phyloP scores from a whole-genome alignment of 2,888 invertebrate species.

The Drosophila percnosoma region DNA sequence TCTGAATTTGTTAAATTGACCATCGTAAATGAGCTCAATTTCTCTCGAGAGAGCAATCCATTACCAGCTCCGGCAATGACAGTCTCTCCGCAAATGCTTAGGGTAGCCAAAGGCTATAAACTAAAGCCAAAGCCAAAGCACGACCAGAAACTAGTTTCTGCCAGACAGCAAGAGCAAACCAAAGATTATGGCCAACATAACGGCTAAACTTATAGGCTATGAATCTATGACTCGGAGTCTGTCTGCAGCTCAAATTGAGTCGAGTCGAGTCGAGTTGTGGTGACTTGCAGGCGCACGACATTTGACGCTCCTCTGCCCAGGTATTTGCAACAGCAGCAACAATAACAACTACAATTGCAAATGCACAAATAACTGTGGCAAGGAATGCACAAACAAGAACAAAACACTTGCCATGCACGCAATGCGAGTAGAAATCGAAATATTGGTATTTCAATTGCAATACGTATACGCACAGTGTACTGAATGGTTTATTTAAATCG shows the following conservation, averaged over 20 bases:
- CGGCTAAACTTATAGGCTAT: slow-evolving; percentile 28
- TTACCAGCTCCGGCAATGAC: slow-evolving; percentile 18
- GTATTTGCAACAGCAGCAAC: slow-evolving; percentile 55
- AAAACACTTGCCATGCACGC: slow-evolving; percentile 65
- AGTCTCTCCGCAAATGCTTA: slow-evolving; percentile 34
- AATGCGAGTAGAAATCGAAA: slow-evolving; percentile 52
- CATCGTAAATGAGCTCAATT: neutral
- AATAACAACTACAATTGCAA: slow-evolving; percentile 4
- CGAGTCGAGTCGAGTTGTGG: slow-evolving; percentile 8
- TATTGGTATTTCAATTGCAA: slow-evolving; percentile 37
- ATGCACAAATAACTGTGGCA: slow-evolving; percentile 53
- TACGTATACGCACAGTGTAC: slow-evolving; percentile 59
- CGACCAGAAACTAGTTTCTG: slow-evolving; percentile 57
- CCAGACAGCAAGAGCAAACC: slow-evolving; percentile 36
- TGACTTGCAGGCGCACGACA: slow-evolving; percentile 53
- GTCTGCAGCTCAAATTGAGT: slow-evolving; percentile 18
- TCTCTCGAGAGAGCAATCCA: slow-evolving; percentile 28
- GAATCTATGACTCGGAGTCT: slow-evolving; percentile 24
- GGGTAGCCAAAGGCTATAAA: slow-evolving; percentile 25
- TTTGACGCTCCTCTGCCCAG: slow-evolving; percentile 69
- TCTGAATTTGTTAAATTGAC: neutral
- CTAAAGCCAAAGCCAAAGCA: slow-evolving; percentile 28
- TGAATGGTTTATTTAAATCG: neutral
- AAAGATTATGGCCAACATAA: slow-evolving; percentile 24
- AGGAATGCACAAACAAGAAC: slow-evolving; percentile 73